Evolutionary conservation across 2,888 invertebrate species (phyloP).

Genomic region (Bimastos eiseni): DNA sequence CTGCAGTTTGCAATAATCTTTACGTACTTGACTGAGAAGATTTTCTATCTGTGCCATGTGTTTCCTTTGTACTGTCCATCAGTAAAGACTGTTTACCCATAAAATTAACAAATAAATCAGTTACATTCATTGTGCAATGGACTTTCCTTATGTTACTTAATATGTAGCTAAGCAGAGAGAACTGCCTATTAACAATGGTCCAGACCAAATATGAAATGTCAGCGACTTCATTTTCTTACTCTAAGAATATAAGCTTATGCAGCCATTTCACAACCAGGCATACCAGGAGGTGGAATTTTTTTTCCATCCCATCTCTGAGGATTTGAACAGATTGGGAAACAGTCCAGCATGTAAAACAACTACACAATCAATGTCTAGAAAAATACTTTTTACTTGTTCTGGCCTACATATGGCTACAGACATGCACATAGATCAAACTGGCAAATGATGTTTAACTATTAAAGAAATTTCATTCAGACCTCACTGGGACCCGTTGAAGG

Average conservation of each 20-base stretch:
- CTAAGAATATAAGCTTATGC: not conserved
- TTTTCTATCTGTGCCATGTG: not conserved
- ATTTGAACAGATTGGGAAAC: not conserved
- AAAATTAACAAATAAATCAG: not conserved
- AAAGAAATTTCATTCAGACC: not conserved
- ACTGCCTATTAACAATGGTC: no score
- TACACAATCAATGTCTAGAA: not conserved
- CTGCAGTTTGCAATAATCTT: not conserved
- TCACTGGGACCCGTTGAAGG: not conserved
- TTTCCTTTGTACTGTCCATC: not conserved
- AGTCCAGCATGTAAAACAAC: not conserved
- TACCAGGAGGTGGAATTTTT: not conserved
- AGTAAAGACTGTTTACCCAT: not conserved
- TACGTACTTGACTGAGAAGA: constrained; percentile 20
- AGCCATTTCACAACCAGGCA: not conserved
- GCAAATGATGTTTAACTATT: not conserved
- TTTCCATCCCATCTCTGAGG: not conserved
- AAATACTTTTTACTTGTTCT: not conserved
- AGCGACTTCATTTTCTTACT: not conserved
- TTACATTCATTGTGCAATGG: not conserved
- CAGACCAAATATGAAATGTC: no score
- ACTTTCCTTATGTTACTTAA: not conserved
- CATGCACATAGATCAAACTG: not conserved
- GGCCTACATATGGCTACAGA: not conserved
- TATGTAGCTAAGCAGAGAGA: not conserved